phyloP scores from a whole-genome alignment of 2,888 invertebrate species.

The Drosophila hamatofila region DNA sequence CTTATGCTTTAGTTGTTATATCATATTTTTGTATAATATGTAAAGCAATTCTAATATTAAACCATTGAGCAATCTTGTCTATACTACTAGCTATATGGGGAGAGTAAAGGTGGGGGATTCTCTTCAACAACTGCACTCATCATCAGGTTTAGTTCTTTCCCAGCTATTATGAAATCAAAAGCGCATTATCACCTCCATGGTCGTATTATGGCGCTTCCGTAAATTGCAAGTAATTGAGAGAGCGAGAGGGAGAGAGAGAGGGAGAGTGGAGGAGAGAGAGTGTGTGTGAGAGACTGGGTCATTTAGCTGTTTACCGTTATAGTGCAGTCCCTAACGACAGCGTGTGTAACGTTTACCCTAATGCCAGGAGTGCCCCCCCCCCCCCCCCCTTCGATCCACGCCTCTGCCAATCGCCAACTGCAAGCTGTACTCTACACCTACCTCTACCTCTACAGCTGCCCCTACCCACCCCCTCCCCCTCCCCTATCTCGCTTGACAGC shows the following conservation, averaged over 20 bases:
- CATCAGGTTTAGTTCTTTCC: background rate
- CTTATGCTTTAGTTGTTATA: too few relatives aligned
- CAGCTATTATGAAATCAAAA: background rate
- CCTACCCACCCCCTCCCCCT: too few relatives aligned
- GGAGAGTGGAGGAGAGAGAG: background rate
- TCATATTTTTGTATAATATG: too few relatives aligned
- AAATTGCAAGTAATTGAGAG: background rate
- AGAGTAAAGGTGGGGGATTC: background rate
- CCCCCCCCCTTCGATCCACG: too few relatives aligned
- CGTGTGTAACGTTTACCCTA: background rate
- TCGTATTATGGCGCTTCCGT: constrained; percentile 29
- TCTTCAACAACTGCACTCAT: background rate
- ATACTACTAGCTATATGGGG: background rate
- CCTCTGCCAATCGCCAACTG: background rate
- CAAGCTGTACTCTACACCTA: background rate
- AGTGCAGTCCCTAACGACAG: constrained; percentile 5
- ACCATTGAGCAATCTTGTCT: too few relatives aligned
- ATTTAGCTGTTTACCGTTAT: constrained; percentile 47
- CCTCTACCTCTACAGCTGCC: background rate
- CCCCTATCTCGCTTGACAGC: constrained; percentile 26
- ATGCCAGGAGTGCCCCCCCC: background rate
- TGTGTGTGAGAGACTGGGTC: constrained; percentile 15
- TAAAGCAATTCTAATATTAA: too few relatives aligned
- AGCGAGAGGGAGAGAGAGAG: too few relatives aligned
- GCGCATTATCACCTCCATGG: constrained; percentile 22